Conservation (phyloP, 2,113 vertebrate genomes). For the Malurus alboscapulatus region DNA sequence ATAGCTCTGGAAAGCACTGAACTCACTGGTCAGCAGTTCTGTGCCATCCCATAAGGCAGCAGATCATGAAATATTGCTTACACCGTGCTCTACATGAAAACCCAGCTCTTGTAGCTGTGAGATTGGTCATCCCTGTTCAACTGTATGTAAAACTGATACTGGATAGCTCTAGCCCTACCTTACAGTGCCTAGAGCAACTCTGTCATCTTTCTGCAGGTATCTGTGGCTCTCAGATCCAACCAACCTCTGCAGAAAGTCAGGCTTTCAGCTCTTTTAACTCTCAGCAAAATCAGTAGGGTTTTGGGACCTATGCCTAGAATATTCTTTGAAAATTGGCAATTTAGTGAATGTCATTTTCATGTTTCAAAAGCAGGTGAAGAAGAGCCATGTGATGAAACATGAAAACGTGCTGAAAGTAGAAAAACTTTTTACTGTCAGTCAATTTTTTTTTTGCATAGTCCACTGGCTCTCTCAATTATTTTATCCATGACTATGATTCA, state of each 20-base stretch:
- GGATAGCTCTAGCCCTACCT: not conserved
- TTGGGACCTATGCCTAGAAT: not conserved
- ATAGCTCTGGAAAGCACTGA: not conserved
- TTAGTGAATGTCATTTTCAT: not conserved
- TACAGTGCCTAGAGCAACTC: not conserved
- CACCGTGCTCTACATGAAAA: not conserved
- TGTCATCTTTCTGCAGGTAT: not conserved
- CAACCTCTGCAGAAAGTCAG: not conserved
- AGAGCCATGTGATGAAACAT: not conserved
- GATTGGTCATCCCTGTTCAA: not conserved
- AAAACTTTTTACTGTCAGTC: not conserved
- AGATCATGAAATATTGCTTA: not conserved
- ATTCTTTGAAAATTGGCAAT: not conserved
- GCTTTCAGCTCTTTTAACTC: not conserved
- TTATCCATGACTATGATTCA: slow-evolving; percentile 10
- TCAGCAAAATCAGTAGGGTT: not conserved
- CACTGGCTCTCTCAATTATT: not conserved
- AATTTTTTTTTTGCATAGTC: not conserved
- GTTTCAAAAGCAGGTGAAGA: slow-evolving; percentile 2
- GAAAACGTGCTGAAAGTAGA: not conserved
- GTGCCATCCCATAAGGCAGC: not conserved
- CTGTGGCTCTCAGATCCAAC: not conserved
- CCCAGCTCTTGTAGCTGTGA: not conserved
- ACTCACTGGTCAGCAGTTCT: not conserved
- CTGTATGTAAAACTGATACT: not conserved